These are phyloP conservation scores for Crypturellus undulatus DNA, from an alignment of 2,113 vertebrate genomes.

Conservation along the genomic window DNA sequence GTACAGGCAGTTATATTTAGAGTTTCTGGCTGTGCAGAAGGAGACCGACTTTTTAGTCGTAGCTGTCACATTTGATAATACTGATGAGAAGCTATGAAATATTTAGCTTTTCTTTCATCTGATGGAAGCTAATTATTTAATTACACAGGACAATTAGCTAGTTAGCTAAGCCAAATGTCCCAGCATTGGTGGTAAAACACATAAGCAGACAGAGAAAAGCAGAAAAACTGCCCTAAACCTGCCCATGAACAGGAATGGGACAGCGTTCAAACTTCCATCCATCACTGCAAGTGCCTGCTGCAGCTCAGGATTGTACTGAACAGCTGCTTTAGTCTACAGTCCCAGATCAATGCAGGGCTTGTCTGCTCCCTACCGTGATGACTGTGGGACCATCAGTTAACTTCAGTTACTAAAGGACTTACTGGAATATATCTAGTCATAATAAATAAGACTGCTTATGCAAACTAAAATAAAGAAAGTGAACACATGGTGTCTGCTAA, in stretches of 20 bases:
- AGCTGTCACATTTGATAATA: not conserved
- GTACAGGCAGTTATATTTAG: not conserved
- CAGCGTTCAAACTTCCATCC: not conserved
- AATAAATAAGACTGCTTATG: not conserved
- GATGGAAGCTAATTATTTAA: not conserved
- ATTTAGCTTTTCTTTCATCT: not conserved
- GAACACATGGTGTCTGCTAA: not conserved
- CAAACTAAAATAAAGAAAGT: slow-evolving; percentile 13
- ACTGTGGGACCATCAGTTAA: not conserved
- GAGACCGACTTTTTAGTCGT: not conserved
- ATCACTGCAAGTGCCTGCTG: not conserved
- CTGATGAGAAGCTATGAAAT: not conserved
- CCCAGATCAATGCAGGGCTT: not conserved
- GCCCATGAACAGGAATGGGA: not conserved
- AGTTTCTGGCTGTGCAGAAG: not conserved
- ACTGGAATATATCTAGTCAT: not conserved
- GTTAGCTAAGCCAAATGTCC: not conserved
- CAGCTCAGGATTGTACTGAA: not conserved
- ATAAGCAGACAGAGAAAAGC: not conserved
- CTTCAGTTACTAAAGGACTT: not conserved
- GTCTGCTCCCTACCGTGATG: not conserved
- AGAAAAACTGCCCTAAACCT: not conserved
- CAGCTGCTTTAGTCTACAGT: not conserved
- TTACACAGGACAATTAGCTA: not conserved
- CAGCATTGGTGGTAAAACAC: not conserved